Base-by-base conservation (phyloP, 2,113 vertebrate genomes). In the Muntiacus muntjak region DNA sequence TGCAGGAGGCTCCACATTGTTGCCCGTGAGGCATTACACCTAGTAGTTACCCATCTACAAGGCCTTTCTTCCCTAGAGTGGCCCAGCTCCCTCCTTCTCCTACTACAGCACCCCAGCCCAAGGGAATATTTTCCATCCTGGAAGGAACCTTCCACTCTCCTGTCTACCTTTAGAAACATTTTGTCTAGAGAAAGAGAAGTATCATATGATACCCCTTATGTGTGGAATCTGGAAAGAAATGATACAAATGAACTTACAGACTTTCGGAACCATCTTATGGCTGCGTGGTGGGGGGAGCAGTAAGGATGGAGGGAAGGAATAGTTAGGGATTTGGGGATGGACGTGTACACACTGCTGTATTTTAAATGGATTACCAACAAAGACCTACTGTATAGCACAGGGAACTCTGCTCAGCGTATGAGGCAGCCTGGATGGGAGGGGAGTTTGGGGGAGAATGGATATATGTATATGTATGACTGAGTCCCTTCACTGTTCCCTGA, bases 161-260 rank as follows among this genome's bases (percentile, higher is more conserved):
- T 54, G 25, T 60, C 13, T 96, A 58, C 55, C 91, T 95, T 87
- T 36, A 45, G 91, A 95, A 82, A 25, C 15, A 55, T 62, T 50
- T 92, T 74, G 19, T 47, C 17, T 57, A 62, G 36, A 89, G 45
- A 87, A 76, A 76, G 36, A 43, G 36, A 76, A 43, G 14, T 76
- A 25, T 76, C 71, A 43, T 43, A 76, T 26, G 23, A 43, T 23
- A 43, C 36, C 71, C 36, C 11, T 43, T 43, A 40, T 7, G 14
- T 43, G 6, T 76, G 36, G 36, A 76, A 43, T 76, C 23, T 76
- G 71, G 7, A 76, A 43, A 76, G 23, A 74, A 74, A 43, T 43
- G 6, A 43, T 14, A 7, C 36, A 43, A 76, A 76, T 76, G 23
- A 76, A 43, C 21, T 43, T 43, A 76, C 0, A 43, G 36, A 26